Conservation (phyloP, 2,113 vertebrate genomes). For the Fregata magnificens region DNA sequence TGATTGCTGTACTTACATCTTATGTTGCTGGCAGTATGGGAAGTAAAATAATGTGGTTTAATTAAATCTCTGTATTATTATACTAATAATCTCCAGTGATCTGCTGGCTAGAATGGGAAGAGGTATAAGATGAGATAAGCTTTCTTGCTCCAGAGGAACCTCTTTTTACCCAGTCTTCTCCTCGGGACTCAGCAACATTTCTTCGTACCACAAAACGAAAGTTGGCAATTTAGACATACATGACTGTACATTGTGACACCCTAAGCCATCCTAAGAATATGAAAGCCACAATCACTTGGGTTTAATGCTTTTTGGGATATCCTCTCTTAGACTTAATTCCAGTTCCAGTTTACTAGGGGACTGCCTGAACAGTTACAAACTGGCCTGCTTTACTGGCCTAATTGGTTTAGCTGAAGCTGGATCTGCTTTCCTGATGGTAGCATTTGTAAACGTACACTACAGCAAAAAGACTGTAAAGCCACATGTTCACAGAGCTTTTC, state of each 20-base stretch:
- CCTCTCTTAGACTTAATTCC: background rate
- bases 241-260: background rate
- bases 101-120: background rate
- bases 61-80: background rate
- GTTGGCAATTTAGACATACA: background rate
- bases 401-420: background rate
- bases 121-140: background rate
- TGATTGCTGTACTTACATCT: background rate
- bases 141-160: background rate
- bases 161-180: background rate
- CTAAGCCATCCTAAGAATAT: background rate
- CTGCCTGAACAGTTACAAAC: background rate
- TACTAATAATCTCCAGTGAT: background rate
- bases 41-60: background rate
- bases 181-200: background rate
- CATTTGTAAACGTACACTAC: background rate
- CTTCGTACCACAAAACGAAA: background rate
- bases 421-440: background rate
- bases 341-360: background rate
- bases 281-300: background rate
- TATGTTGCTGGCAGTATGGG: background rate
- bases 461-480: background rate
- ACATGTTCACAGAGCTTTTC: fast-evolving
- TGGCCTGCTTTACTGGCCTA: background rate
- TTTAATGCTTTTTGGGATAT: background rate